These are phyloP conservation scores for Phytoseiulus persimilis DNA, from an alignment of 2,888 invertebrate genomes.

Conservation along the genomic window DNA sequence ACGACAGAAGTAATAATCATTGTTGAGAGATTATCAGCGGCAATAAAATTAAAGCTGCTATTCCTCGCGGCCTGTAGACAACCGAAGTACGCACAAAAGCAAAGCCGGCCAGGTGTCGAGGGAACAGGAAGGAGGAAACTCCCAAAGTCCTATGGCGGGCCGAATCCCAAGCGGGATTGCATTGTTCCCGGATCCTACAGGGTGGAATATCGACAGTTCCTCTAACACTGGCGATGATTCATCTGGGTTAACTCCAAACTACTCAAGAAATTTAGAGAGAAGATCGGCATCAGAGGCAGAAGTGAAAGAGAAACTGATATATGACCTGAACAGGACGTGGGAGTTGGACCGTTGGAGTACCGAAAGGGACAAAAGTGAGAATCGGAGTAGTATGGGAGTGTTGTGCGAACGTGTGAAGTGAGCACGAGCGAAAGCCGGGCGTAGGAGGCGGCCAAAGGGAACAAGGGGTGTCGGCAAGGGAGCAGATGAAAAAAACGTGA, in stretches of 20 bases:
- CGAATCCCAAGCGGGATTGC: too few species aligned
- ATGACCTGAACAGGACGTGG: too few species aligned
- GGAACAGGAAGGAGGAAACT: too few species aligned
- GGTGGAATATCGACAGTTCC: neutral
- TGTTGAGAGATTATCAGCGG: conserved; percentile 34
- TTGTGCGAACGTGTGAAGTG: neutral
- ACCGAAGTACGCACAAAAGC: neutral
- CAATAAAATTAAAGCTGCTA: conserved; percentile 16
- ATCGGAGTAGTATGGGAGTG: neutral
- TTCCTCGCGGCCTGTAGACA: neutral
- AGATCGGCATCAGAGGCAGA: too few species aligned
- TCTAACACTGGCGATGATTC: neutral
- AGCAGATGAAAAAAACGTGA: neutral
- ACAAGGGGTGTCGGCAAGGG: neutral
- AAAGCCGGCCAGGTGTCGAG: neutral
- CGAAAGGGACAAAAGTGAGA: neutral
- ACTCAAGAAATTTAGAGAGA: too few species aligned
- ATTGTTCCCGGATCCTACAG: too few species aligned
- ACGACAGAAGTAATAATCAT: conserved; percentile 8
- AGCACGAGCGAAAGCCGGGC: neutral
- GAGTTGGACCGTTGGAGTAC: too few species aligned
- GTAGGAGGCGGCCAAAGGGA: neutral
- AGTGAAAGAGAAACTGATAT: too few species aligned
- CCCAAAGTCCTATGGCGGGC: too few species aligned
- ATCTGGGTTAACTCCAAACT: too few species aligned